phyloP scores from a whole-genome alignment of 1,140 invertebrate genomes.

The Eciton burchellii region DNA sequence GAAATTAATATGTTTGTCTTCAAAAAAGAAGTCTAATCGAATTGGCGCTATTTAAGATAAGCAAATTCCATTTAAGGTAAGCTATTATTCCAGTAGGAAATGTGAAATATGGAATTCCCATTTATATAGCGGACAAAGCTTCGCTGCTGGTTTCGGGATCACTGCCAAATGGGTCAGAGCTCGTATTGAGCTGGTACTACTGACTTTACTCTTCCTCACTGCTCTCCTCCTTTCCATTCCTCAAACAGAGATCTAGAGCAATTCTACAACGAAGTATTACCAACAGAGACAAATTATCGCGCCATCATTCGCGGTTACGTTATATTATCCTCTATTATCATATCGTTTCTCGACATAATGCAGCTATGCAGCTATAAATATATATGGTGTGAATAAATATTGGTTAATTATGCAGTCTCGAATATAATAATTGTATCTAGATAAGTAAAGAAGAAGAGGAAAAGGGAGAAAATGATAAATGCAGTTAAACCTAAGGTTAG shows the following conservation, averaged over 20 bases:
- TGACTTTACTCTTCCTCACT: constrained; percentile 50
- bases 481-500: background rate
- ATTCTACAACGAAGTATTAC: constrained; percentile 60
- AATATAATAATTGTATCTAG: background rate
- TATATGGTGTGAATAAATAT: background rate
- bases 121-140: constrained; percentile 71
- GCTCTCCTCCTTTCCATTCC: constrained; percentile 34
- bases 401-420: constrained; percentile 41
- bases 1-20: background rate
- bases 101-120: constrained; percentile 51
- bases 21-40: background rate
- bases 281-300: constrained; percentile 51
- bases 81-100: background rate
- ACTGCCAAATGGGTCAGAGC: constrained; percentile 80
- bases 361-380: background rate
- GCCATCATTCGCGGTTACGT: constrained; percentile 29
- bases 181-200: constrained; percentile 65
- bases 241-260: constrained; percentile 53
- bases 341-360: constrained; percentile 32
- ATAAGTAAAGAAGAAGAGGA: background rate
- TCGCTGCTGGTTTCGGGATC: constrained; percentile 77
- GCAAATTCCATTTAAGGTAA: too few species aligned
- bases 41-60: background rate
- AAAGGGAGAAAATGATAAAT: background rate
- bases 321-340: constrained; percentile 18